These are phyloP conservation scores for Meles meles DNA, from an alignment of 2,113 vertebrate species.

Conservation along the genomic window DNA sequence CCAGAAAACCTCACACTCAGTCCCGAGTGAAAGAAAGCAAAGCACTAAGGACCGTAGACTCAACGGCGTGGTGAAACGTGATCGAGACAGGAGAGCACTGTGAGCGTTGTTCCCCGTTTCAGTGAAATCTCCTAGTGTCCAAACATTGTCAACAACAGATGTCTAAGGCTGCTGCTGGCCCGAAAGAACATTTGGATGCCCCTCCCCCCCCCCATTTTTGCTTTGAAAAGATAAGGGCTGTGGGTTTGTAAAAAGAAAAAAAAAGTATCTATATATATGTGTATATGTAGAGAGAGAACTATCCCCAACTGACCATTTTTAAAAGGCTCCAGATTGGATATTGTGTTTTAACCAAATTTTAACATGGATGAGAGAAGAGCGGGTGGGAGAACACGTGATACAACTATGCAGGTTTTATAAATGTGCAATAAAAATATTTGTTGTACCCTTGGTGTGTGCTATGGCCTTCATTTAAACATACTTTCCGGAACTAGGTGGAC, in stretches of 20 bases:
- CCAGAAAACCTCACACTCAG: slow-evolving; percentile 61
- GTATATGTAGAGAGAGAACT: slow-evolving; percentile 64
- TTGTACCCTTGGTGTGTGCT: slow-evolving; percentile 76
- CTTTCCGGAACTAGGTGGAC: background rate
- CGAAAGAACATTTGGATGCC: slow-evolving; percentile 22
- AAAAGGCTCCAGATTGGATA: slow-evolving; percentile 36
- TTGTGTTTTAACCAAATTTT: slow-evolving; percentile 56
- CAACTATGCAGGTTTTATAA: slow-evolving; percentile 80
- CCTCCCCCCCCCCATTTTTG: background rate
- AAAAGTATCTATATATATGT: slow-evolving; percentile 16
- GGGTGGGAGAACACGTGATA: slow-evolving; percentile 30
- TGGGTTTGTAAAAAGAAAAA: slow-evolving; percentile 68
- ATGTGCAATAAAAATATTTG: slow-evolving; percentile 87
- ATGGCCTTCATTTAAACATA: background rate
- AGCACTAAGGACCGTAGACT: background rate
- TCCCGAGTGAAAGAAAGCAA: slow-evolving; percentile 45
- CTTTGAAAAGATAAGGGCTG: background rate
- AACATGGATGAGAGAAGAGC: background rate
- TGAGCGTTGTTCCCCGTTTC: slow-evolving; percentile 20
- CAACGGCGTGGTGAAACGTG: background rate
- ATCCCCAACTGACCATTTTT: background rate
- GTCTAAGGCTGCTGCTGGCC: slow-evolving; percentile 7
- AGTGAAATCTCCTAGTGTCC: background rate
- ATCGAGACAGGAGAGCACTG: background rate
- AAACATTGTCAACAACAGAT: slow-evolving; percentile 1